Base-by-base conservation (phyloP, 1,140 invertebrate species). In the Anoplolepis gracilipes region DNA sequence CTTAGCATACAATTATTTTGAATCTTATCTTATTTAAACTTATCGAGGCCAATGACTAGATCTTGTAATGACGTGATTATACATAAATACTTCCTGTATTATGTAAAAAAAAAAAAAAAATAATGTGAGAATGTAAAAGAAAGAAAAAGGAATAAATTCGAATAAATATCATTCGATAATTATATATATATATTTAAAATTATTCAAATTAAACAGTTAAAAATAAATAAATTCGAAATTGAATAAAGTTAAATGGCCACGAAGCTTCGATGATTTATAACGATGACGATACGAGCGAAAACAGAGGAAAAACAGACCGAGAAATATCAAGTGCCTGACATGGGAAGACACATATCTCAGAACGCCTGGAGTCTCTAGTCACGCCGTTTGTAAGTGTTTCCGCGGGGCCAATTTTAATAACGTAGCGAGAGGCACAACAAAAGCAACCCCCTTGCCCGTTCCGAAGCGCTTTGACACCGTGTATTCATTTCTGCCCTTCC, bases 351-450 rank as follows among this genome's bases (percentile, higher is more conserved):
- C 30, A 70, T 72, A 78, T 79, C 79, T 87, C 33, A 62, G 30
- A 46, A 75, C 69, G 87, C 67, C 76, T 72, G 1, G 55, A 59
- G 59, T 65, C 79, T 84, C 69, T 67, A 85, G 87, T 86, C 87
- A 88, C 89, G 73, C 67, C 84, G 84, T 88, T n/a, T n/a, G n/a
- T 86, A 87, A 88, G 84, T 85, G 86, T 92, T 90, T 91, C 88
- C 76, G 65, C 85, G 79, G 69, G 86, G 89, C 82, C 89, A 90
- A 92, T 92, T 93, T 93, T 93, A 90, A 92, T 92, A 93, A 91
- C 87, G 87, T 88, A 42, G 25, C 69, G 69, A 81, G 85, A 64
- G 67, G 36, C 77, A 53, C 73, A 49, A 92, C 91, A 92, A 91
- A 91, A 84, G 86, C 85, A 73, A 28, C 65, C 82, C 67, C 46